These are phyloP conservation scores for Drosophila bipectinata DNA, from an alignment of 1,140 invertebrate species.

Conservation along the genomic window DNA sequence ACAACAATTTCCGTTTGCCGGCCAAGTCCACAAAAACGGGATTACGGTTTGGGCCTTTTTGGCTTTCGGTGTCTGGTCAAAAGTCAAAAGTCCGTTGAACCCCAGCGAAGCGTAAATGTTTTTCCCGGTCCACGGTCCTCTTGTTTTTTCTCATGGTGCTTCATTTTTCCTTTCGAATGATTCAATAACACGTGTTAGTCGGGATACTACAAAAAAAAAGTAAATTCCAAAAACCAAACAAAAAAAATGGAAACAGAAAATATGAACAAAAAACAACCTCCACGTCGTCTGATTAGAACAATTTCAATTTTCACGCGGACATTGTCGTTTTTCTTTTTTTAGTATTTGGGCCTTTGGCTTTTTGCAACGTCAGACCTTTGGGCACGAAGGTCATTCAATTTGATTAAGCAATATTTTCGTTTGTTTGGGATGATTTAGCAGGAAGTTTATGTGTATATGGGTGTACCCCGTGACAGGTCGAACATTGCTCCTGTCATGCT, in stretches of 20 bases:
- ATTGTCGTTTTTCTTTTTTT: slow-evolving; percentile 37
- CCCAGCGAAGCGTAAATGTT: slow-evolving; percentile 68
- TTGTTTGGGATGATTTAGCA: slow-evolving; percentile 72
- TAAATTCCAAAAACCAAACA: slow-evolving; percentile 9
- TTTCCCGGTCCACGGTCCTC: slow-evolving; percentile 21
- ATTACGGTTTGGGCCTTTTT: slow-evolving; percentile 12
- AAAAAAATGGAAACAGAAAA: slow-evolving; percentile 6
- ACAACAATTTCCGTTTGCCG: slow-evolving; percentile 70
- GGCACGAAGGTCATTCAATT: slow-evolving; percentile 61
- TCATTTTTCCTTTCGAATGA: slow-evolving; percentile 39
- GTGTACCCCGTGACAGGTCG: slow-evolving; percentile 35
- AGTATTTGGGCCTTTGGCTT: slow-evolving; percentile 7
- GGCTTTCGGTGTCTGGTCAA: slow-evolving; percentile 50
- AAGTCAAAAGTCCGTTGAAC: slow-evolving; percentile 75
- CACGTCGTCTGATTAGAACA: slow-evolving; percentile 64
- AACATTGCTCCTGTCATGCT: slow-evolving; percentile 51
- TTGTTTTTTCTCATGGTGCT: slow-evolving; percentile 21
- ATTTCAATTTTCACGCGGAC: slow-evolving; percentile 77
- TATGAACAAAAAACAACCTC: slow-evolving; percentile 16
- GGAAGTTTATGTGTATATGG: slow-evolving; percentile 62
- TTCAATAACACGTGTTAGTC: slow-evolving; percentile 38
- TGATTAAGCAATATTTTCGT: slow-evolving; percentile 73
- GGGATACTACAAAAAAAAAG: slow-evolving; percentile 25
- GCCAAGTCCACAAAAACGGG: slow-evolving; percentile 31
- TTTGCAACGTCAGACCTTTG: slow-evolving; percentile 51